A percentile compares a stretch with the other conserved stretches of the same genome.
phyloP scores from a whole-genome alignment of 2,888 invertebrate genomes.

The Salticus scenicus region DNA sequence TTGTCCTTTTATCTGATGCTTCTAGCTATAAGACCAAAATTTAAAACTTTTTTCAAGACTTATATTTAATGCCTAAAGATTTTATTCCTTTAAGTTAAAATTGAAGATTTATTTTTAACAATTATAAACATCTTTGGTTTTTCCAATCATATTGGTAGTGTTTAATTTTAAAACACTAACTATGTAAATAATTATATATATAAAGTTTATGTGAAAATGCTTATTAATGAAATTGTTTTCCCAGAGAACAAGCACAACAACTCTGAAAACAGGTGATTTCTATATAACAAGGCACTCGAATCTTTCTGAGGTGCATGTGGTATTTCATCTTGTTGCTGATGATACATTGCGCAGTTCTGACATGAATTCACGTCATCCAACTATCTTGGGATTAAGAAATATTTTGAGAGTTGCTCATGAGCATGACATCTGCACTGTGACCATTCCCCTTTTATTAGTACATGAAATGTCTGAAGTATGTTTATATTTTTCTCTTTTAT shows the following conservation, averaged over 20 bases:
- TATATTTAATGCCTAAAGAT: no score
- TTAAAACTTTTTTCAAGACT: no score
- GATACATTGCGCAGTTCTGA: slow-evolving; percentile 82
- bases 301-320: slow-evolving; percentile 93
- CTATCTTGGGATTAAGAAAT: slow-evolving; percentile 94
- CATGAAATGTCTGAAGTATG: slow-evolving; percentile 94
- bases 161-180: no score
- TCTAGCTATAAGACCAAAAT: no score
- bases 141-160: no score
- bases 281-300: slow-evolving; percentile 88
- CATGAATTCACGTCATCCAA: slow-evolving; percentile 96
- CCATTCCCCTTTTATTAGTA: slow-evolving; percentile 92
- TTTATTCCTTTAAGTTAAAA: no score
- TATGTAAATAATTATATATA: no score
- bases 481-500: not conserved
- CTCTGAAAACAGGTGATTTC: slow-evolving; percentile 88
- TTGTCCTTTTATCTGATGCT: no score
- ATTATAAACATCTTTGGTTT: no score
- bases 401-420: slow-evolving; percentile 96
- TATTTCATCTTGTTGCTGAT: slow-evolving; percentile 96
- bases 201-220: no score
- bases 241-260: slow-evolving; percentile 76
- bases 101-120: no score
- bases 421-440: slow-evolving; percentile 93
- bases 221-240: no score